Base-by-base conservation (phyloP, 1,140 invertebrate genomes). In the Drosophila sturtevanti region DNA sequence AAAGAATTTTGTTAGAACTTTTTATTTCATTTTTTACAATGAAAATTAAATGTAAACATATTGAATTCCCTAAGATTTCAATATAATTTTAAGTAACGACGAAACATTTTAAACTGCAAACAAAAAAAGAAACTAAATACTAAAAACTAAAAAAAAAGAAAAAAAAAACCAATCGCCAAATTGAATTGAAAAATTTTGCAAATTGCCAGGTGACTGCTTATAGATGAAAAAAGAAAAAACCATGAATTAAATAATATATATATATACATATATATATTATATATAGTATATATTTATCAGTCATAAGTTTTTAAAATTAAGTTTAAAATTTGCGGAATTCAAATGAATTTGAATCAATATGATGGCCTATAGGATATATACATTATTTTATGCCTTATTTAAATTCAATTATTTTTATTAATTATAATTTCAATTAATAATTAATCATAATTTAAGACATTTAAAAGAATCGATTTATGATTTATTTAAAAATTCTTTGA, bases 131-230 rank as follows among this genome's bases (percentile, higher is more conserved):
- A 66, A 54, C 6, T 31, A 63, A 70, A 48, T 0, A 24, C 0
- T 3, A 31, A 31, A 0, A 31, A 6, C 27, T 31, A 31, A 31
- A 31, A 31, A 31, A 1, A 31, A 48, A 48, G 10, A 77, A 69
- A 69, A 51, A 7, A 61, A 73, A 62, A 58, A 56, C 37, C 41
- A 56, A 65, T 77, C 48, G 67, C 41, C 41, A 48, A 76, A 77
- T 80, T 56, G 31, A 71, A 66, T 70, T 61, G 58, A 65, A 66
- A 60, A 65, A 59, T 31, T 76, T 76, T 66, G 65, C 61, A 74
- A 66, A 76, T 82, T 81, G 82, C 81, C 81, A 87, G 82, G 81
- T 86, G 81, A 86, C 81, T 81, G 81, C 81, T 64, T 44, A 55
- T 24, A 24, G 4, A 24, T 24, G 4, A 24, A 24, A 1, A 24